Evolutionary conservation across 2,113 vertebrate genomes (phyloP).

Genomic region (Pelobates fuscus): DNA sequence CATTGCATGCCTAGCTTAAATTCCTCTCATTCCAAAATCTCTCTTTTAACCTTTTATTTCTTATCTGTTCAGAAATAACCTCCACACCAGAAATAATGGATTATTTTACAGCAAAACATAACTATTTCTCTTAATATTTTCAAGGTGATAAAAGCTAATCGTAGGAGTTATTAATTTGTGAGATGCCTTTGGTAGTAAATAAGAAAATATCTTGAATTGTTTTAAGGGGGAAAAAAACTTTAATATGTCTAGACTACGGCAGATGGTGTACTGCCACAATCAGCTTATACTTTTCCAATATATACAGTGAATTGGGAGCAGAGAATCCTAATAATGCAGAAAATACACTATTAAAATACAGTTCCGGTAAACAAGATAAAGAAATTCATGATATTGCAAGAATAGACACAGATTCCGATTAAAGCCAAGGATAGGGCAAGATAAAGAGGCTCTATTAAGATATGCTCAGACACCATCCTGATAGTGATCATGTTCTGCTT

Average conservation of each 20-base stretch:
- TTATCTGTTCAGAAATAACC: slow-evolving; percentile 4
- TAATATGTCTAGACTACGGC: too few species aligned
- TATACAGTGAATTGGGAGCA: neutral
- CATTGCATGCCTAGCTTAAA: slow-evolving; percentile 23
- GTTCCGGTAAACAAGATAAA: neutral
- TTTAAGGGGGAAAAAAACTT: too few species aligned
- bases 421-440: slow-evolving; percentile 14
- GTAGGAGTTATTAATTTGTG: too few species aligned
- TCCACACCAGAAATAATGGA: neutral
- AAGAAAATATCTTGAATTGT: too few species aligned
- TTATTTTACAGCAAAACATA: neutral
- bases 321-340: neutral
- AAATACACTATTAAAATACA: neutral
- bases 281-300: neutral
- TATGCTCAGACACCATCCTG: slow-evolving; percentile 13
- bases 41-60: slow-evolving; percentile 21
- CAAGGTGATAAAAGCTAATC: too few species aligned
- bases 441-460: slow-evolving; percentile 37
- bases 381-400: neutral
- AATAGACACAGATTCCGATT: slow-evolving; percentile 16
- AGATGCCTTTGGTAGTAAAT: too few species aligned
- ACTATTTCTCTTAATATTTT: neutral
- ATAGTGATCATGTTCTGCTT: slow-evolving; percentile 11
- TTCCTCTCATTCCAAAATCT: slow-evolving; percentile 31
- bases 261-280: too few species aligned